Conservation (phyloP, 2,888 invertebrate species). For the Yponomeuta plumbellus region DNA sequence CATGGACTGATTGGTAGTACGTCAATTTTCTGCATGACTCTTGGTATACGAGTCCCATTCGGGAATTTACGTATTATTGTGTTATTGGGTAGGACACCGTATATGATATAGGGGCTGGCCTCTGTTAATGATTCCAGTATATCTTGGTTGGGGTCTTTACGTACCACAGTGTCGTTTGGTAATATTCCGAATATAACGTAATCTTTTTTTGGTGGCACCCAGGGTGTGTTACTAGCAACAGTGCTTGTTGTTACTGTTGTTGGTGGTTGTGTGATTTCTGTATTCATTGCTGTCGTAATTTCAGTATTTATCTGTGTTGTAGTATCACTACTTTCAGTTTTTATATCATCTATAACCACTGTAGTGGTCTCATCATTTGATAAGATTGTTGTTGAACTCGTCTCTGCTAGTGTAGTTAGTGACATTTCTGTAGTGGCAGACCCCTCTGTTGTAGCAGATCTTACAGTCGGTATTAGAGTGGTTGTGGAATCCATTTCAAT, state of each 20-base stretch:
- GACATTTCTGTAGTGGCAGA: constrained; percentile 14
- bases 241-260: constrained; percentile 28
- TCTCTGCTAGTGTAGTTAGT: neutral
- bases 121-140: constrained; percentile 80
- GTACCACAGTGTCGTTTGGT: constrained; percentile 86
- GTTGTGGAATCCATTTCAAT: constrained; percentile 12
- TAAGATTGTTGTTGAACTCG: constrained; percentile 9
- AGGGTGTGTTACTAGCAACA: constrained; percentile 21
- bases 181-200: constrained; percentile 85
- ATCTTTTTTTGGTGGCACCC: constrained; percentile 77
- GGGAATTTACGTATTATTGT: constrained; percentile 87
- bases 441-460: constrained; percentile 34
- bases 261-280: constrained; percentile 34
- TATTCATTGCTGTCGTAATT: constrained; percentile 24
- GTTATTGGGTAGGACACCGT: constrained; percentile 86
- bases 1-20: constrained; percentile 77
- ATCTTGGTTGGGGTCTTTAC: constrained; percentile 83
- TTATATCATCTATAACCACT: neutral
- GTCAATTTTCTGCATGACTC: constrained; percentile 76
- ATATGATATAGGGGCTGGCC: constrained; percentile 83
- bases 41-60: constrained; percentile 86
- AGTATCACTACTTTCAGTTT: constrained; percentile 14
- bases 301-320: constrained; percentile 34
- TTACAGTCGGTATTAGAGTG: constrained; percentile 28
- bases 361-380: constrained; percentile 5